Conservation (phyloP, 2,113 vertebrate genomes). For the Platysteira castanea region DNA sequence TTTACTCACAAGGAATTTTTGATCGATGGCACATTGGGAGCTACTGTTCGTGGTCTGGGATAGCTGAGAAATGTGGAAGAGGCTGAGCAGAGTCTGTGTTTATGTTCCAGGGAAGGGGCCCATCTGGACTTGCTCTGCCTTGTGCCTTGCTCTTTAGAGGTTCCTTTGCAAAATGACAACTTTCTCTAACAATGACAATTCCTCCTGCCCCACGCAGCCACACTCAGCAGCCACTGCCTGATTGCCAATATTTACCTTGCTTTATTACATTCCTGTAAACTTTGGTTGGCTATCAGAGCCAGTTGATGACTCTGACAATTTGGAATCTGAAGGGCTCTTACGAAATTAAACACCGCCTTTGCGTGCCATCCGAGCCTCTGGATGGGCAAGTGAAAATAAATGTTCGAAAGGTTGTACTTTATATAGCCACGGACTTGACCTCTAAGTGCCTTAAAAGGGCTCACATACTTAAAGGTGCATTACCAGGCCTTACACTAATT, state of each 20-base stretch:
- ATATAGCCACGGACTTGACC: slow-evolving; percentile 78
- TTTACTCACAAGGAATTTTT: not conserved
- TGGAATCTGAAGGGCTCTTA: slow-evolving; percentile 59
- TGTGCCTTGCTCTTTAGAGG: not conserved
- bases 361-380: slow-evolving; percentile 61
- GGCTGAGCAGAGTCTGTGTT: not conserved
- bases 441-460: slow-evolving; percentile 83
- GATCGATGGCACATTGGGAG: not conserved
- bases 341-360: slow-evolving; percentile 65
- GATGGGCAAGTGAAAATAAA: slow-evolving; percentile 74
- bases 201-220: not conserved
- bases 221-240: not conserved
- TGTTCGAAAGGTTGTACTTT: slow-evolving; percentile 75
- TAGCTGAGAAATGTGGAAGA: not conserved
- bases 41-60: slow-evolving; percentile 16
- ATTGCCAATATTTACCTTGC: slow-evolving; percentile 62
- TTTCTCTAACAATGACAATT: slow-evolving; percentile 2
- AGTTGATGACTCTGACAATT: slow-evolving; percentile 39
- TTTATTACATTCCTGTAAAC: slow-evolving; percentile 39
- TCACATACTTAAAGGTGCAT: slow-evolving; percentile 88
- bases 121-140: slow-evolving; percentile 20
- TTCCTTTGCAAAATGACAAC: slow-evolving; percentile 10
- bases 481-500: slow-evolving; percentile 89
- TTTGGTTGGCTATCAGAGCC: slow-evolving; percentile 31
- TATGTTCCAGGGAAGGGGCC: not conserved